phyloP scores from a whole-genome alignment of 2,888 invertebrate genomes.

The Lasioglossum oenotherae region DNA sequence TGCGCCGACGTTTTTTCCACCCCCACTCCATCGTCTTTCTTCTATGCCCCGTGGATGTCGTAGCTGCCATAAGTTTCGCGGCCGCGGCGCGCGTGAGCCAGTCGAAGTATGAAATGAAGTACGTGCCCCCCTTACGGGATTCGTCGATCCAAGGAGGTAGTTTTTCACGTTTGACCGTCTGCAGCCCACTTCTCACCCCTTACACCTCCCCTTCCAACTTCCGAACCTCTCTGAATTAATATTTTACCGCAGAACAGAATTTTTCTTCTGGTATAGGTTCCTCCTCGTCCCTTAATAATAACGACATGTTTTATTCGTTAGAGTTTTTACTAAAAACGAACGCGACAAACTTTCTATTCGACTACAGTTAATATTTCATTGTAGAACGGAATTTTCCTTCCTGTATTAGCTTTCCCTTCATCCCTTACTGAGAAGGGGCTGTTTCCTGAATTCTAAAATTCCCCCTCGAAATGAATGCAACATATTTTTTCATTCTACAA shows the following conservation, averaged over 20 bases:
- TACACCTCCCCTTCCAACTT: neutral
- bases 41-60: constrained; percentile 25
- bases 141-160: neutral
- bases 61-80: constrained; percentile 56
- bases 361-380: neutral
- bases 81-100: constrained; percentile 60
- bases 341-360: neutral
- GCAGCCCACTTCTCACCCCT: constrained; percentile 5
- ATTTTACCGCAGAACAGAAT: neutral
- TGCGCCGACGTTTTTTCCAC: neutral
- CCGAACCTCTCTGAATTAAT: neutral
- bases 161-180: constrained; percentile 9
- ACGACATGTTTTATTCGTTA: neutral
- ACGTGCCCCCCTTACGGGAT: constrained; percentile 61
- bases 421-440: too few species aligned
- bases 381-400: neutral
- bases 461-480: too few species aligned
- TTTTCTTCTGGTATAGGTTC: neutral
- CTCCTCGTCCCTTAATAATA: neutral
- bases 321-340: neutral
- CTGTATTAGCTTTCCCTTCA: neutral
- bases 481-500: too few species aligned
- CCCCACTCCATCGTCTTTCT: constrained; percentile 18
- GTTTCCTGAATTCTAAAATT: too few species aligned
- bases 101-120: constrained; percentile 70